Evolutionary conservation across 2,888 invertebrate species (phyloP).

Genomic region (Drosophila macrothrix): DNA sequence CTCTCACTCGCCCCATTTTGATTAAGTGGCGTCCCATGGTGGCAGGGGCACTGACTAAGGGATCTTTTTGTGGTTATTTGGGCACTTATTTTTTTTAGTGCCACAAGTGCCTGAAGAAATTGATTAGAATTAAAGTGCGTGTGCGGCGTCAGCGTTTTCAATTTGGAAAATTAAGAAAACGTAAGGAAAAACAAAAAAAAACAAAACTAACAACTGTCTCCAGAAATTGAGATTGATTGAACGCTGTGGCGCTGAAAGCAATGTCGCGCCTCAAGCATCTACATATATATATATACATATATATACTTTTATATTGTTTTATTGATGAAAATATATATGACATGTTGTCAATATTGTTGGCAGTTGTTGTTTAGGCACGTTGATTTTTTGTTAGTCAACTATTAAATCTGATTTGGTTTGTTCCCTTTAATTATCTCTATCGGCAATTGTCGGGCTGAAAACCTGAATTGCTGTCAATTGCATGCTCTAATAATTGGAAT

Average conservation of each 20-base stretch:
- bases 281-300: not conserved
- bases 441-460: not conserved
- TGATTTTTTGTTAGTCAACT: not conserved
- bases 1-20: conserved; percentile 28
- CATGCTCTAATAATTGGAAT: conserved; percentile 28
- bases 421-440: conserved; percentile 13
- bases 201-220: conserved; percentile 11
- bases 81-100: conserved; percentile 63
- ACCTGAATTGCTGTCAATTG: conserved; percentile 21
- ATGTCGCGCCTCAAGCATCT: conserved; percentile 23
- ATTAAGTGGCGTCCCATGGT: conserved; percentile 67
- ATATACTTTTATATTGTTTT: conserved; percentile 13
- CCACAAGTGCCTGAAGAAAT: conserved; percentile 63
- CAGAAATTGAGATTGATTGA: conserved; percentile 55
- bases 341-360: conserved; percentile 40
- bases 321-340: conserved; percentile 49
- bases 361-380: conserved; percentile 16
- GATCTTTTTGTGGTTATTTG: conserved; percentile 26
- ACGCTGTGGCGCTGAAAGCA: conserved; percentile 46
- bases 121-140: conserved; percentile 77
- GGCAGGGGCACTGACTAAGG: conserved; percentile 19
- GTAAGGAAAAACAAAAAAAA: not conserved
- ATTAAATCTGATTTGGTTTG: conserved; percentile 9
- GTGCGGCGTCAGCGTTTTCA: conserved; percentile 60
- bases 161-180: conserved; percentile 58